Evolutionary conservation across 2,113 vertebrate species (phyloP).

Genomic region (Takifugu bimaculatus): DNA sequence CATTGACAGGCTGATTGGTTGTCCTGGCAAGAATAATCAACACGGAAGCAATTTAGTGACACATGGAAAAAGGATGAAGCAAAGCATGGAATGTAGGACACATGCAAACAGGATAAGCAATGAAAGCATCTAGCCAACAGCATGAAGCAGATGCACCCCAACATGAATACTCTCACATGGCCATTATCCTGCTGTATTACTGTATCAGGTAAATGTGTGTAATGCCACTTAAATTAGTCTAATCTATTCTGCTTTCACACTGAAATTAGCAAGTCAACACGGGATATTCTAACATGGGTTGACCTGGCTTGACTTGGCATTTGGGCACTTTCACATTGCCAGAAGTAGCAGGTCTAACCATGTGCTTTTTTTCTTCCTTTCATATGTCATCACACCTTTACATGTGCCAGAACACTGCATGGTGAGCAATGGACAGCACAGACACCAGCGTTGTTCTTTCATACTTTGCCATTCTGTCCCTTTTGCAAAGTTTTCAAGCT

Average conservation of each 20-base stretch:
- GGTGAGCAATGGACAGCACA: too few relatives aligned
- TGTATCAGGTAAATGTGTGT: background rate
- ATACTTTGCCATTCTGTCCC: too few relatives aligned
- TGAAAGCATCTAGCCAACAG: constrained; percentile 4
- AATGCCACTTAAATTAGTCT: background rate
- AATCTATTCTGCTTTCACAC: background rate
- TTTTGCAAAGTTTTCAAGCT: background rate
- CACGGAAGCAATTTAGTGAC: constrained; percentile 56
- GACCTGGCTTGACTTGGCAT: too few relatives aligned
- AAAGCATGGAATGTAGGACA: constrained; percentile 26
- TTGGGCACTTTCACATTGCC: too few relatives aligned
- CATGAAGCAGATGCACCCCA: constrained; percentile 1
- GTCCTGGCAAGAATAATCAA: constrained; percentile 67
- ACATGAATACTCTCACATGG: background rate
- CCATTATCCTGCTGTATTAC: background rate
- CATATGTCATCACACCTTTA: too few relatives aligned
- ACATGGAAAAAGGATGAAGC: constrained; percentile 3
- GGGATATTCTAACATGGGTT: too few relatives aligned
- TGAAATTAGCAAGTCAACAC: too few relatives aligned
- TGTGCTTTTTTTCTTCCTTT: too few relatives aligned
- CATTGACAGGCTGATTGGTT: constrained; percentile 78
- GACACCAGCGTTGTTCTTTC: too few relatives aligned
- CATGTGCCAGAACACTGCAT: too few relatives aligned
- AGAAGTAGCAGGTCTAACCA: too few relatives aligned
- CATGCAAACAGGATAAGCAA: constrained; percentile 46